These are phyloP conservation scores for Tragopan temminckii DNA, from an alignment of 2,797 vertebrate genomes.

Conservation along the genomic window DNA sequence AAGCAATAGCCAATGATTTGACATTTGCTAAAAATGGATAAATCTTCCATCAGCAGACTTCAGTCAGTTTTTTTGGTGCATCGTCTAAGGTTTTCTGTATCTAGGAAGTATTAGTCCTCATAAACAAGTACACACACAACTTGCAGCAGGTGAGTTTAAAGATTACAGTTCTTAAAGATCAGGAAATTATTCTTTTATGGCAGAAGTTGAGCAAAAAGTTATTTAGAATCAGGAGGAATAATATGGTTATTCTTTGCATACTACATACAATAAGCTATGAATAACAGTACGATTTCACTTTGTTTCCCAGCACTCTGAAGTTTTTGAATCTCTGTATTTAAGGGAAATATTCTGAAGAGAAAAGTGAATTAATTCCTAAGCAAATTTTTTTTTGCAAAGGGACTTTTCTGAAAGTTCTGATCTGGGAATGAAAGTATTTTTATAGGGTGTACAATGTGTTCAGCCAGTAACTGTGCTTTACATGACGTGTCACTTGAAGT, in stretches of 20 bases:
- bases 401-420: neutral
- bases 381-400: neutral
- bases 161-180: conserved; percentile 36
- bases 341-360: neutral
- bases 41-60: conserved; percentile 70
- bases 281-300: neutral
- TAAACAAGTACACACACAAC: neutral
- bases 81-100: conserved; percentile 50
- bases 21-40: conserved; percentile 82
- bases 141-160: conserved; percentile 44
- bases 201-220: conserved; percentile 12
- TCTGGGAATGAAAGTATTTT: neutral
- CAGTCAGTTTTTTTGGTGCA: conserved; percentile 48
- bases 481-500: neutral
- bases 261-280: neutral
- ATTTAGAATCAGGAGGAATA: neutral
- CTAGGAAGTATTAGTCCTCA: conserved; percentile 31
- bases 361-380: neutral
- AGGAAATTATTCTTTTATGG: neutral
- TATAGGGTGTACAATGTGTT: neutral
- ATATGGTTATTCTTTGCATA: neutral
- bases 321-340: neutral
- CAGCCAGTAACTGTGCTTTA: neutral
- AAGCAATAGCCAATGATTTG: conserved; percentile 80
- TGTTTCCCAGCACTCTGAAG: neutral